Percentiles rank a stretch among this genome's conserved stretches.
Evolutionary conservation across 1,140 invertebrate species (phyloP).

Genomic region (Achroia grisella): DNA sequence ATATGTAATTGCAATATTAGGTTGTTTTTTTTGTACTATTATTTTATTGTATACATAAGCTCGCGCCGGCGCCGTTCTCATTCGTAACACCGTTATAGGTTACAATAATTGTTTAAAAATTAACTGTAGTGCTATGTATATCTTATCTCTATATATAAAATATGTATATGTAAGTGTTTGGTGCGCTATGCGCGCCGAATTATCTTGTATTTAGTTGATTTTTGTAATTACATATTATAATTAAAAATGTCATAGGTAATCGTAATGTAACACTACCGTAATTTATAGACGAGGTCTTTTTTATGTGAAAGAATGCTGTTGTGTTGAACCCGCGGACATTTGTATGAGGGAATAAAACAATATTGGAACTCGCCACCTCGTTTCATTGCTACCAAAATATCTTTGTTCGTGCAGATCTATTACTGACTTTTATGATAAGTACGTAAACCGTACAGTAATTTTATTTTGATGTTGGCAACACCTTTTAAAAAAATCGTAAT

Average conservation of each 20-base stretch:
- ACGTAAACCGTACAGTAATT: no score
- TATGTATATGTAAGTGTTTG: slow-evolving; percentile 65
- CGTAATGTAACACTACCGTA: slow-evolving; percentile 20
- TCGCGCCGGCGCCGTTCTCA: no score
- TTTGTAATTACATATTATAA: slow-evolving; percentile 69
- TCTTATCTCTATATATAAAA: slow-evolving; percentile 49
- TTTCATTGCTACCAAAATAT: slow-evolving; percentile 9
- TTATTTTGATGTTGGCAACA: no score
- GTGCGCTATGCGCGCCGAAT: slow-evolving; percentile 60
- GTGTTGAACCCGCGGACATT: slow-evolving; percentile 62
- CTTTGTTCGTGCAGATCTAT: no score
- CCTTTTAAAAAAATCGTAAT: no score
- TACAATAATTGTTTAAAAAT: slow-evolving; percentile 42
- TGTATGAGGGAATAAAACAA: slow-evolving; percentile 62
- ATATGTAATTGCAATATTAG: no score
- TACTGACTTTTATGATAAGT: no score
- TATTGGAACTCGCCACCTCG: slow-evolving; percentile 49
- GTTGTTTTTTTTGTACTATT: no score
- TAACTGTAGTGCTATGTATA: slow-evolving; percentile 60
- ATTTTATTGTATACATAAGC: no score
- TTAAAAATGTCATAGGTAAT: slow-evolving; percentile 36
- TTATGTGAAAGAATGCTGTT: slow-evolving; percentile 61
- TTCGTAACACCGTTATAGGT: no score
- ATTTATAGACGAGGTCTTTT: slow-evolving; percentile 54
- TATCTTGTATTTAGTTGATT: slow-evolving; percentile 70